These are phyloP conservation scores for Tetrao urogallus DNA, from an alignment of 2,113 vertebrate genomes.

Conservation along the genomic window DNA sequence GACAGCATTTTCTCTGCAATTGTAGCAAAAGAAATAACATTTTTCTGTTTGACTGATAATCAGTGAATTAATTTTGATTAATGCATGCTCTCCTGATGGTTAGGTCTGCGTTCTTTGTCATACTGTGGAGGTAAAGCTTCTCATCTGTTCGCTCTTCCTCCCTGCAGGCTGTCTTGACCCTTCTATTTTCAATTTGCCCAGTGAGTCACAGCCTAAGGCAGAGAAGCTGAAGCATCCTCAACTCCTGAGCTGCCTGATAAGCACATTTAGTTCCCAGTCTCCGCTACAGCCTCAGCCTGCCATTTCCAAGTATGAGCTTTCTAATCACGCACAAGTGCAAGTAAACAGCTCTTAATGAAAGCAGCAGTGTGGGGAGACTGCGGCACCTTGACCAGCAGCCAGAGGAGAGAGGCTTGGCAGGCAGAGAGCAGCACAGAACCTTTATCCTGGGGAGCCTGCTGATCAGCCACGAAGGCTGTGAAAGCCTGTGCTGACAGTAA, in stretches of 20 bases:
- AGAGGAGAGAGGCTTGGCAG: background rate
- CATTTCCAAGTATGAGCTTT: background rate
- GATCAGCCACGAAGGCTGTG: background rate
- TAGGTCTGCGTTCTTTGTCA: background rate
- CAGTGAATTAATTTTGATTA: background rate
- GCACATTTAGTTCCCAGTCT: background rate
- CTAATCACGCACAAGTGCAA: background rate
- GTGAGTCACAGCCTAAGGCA: slow-evolving; percentile 9
- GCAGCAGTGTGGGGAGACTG: background rate
- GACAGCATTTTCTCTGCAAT: background rate
- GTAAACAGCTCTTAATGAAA: background rate
- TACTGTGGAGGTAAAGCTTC: background rate
- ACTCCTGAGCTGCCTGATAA: background rate
- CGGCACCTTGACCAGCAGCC: rapidly evolving
- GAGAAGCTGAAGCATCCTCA: background rate
- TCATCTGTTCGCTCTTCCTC: background rate
- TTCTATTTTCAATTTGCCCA: background rate
- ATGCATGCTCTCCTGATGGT: background rate
- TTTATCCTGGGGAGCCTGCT: background rate
- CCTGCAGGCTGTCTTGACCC: background rate
- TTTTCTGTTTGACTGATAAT: background rate
- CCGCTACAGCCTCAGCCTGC: slow-evolving; percentile 3
- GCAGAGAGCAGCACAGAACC: background rate
- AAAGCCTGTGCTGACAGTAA: background rate
- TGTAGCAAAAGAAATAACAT: background rate